A percentile compares a stretch with the other conserved stretches of the same genome.
These are phyloP conservation scores for Clivina fossor DNA, from an alignment of 2,888 invertebrate genomes.

Conservation along the genomic window DNA sequence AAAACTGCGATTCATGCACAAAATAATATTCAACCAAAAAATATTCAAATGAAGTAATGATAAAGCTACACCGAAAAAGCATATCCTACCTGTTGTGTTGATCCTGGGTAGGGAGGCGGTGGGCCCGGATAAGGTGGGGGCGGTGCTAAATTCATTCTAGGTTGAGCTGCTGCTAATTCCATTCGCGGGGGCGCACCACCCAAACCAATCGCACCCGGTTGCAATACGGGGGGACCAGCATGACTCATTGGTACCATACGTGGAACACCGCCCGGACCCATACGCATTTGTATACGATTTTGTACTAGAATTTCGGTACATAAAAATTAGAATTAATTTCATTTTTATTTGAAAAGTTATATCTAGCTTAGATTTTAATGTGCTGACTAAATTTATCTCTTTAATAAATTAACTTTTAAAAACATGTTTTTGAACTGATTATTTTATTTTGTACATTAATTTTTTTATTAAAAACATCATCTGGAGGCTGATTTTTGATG, in stretches of 20 bases:
- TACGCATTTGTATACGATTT: conserved; percentile 51
- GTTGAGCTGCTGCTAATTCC: conserved; percentile 58
- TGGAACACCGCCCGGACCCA: conserved; percentile 43
- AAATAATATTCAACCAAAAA: not conserved
- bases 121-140: conserved; percentile 75
- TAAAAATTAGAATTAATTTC: not conserved
- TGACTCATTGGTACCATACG: conserved; percentile 43
- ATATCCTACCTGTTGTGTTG: conserved; percentile 44
- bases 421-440: too few species aligned
- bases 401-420: too few species aligned
- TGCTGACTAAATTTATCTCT: too few species aligned
- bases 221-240: conserved; percentile 26
- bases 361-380: too few species aligned
- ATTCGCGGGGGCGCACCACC: conserved; percentile 53
- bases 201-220: conserved; percentile 48
- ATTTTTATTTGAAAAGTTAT: not conserved
- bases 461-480: too few species aligned
- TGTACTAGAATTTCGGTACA: conserved; percentile 45
- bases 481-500: too few species aligned
- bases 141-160: conserved; percentile 57
- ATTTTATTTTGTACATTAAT: too few species aligned
- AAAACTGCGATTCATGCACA: too few species aligned
- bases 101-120: conserved; percentile 69
- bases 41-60: not conserved
- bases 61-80: conserved; percentile 11